Percentiles rank a stretch among this genome's conserved stretches.
phyloP scores from a whole-genome alignment of 1,140 invertebrate genomes.

The Drosophila nigrodunni region DNA sequence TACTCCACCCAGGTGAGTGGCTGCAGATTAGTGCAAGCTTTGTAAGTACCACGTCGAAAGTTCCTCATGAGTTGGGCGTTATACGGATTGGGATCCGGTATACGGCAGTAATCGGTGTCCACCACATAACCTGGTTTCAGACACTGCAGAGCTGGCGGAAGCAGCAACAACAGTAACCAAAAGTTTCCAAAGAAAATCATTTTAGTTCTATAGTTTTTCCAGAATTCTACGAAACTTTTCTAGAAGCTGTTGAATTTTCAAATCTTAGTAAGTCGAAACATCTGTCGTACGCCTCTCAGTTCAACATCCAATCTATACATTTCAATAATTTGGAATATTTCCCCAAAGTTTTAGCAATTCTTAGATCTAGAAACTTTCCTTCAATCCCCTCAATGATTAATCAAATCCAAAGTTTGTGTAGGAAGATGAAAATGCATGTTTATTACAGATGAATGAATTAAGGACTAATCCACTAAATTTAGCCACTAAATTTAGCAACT shows the following conservation, averaged over 20 bases:
- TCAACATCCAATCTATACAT: too few species aligned
- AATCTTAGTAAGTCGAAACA: too few species aligned
- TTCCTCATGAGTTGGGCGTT: constrained; percentile 87
- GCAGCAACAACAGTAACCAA: background rate
- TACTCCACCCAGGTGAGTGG: constrained; percentile 84
- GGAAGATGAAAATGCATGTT: background rate
- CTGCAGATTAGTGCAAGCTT: constrained; percentile 85
- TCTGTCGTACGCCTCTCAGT: too few species aligned
- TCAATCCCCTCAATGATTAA: too few species aligned
- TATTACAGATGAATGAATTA: background rate
- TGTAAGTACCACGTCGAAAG: constrained; percentile 86
- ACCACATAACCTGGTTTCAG: constrained; percentile 85
- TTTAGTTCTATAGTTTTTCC: too few species aligned
- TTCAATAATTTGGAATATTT: too few species aligned
- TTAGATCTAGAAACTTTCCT: too few species aligned
- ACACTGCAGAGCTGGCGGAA: background rate
- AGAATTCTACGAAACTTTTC: too few species aligned
- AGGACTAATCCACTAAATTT: constrained; percentile 1
- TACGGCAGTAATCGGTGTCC: constrained; percentile 88
- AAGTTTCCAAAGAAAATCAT: background rate
- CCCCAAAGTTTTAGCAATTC: too few species aligned
- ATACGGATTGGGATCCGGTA: constrained; percentile 88
- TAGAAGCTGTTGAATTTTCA: too few species aligned
- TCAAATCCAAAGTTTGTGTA: too few species aligned
- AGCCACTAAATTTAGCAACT: constrained; percentile 14